These are phyloP conservation scores for Colostygia pectinataria DNA, from an alignment of 2,888 invertebrate genomes.

Conservation along the genomic window DNA sequence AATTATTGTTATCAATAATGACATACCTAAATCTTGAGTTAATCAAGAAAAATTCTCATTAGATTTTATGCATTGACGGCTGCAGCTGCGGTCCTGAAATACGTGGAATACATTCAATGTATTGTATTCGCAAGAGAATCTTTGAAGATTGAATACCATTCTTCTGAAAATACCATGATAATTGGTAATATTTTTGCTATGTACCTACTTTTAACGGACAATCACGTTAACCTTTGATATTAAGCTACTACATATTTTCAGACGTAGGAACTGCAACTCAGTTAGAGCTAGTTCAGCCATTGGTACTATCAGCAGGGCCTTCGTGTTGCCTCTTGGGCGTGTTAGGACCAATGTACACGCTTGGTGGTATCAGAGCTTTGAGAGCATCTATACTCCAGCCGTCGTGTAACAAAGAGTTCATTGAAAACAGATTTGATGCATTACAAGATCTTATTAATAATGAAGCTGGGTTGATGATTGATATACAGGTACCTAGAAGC, in stretches of 20 bases:
- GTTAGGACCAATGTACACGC: conserved; percentile 69
- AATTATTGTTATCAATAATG: neutral
- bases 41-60: conserved; percentile 14
- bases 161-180: conserved; percentile 90
- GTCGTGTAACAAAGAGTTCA: conserved; percentile 85
- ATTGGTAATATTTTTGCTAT: conserved; percentile 84
- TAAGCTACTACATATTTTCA: conserved; percentile 52
- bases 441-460: conserved; percentile 89
- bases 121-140: conserved; percentile 89
- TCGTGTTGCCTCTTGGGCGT: conserved; percentile 73
- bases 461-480: conserved; percentile 84
- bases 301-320: conserved; percentile 70
- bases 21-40: neutral
- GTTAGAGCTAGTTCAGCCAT: conserved; percentile 86
- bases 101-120: conserved; percentile 91
- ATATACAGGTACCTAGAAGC: conserved; percentile 82
- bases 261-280: conserved; percentile 92
- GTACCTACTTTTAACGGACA: neutral
- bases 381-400: conserved; percentile 92
- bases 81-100: conserved; percentile 92
- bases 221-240: neutral
- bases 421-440: conserved; percentile 87
- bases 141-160: conserved; percentile 91
- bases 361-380: conserved; percentile 89
- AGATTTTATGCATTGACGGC: conserved; percentile 95